phyloP scores from a whole-genome alignment of 2,888 invertebrate genomes.

The Laothoe populi region DNA sequence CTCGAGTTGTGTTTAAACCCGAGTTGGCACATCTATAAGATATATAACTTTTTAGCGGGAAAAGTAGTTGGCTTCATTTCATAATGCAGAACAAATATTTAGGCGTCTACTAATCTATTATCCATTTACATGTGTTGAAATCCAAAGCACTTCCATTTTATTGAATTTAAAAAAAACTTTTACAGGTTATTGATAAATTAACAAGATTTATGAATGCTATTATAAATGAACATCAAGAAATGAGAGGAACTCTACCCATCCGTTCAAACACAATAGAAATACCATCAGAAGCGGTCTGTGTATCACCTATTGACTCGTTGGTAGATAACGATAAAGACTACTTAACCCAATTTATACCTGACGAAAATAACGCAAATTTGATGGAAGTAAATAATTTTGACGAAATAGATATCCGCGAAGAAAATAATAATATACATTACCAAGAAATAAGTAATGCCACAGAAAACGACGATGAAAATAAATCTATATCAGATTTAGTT shows the following conservation, averaged over 20 bases:
- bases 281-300: not conserved
- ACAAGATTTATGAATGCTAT: slow-evolving; percentile 53
- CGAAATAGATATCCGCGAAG: slow-evolving; percentile 38
- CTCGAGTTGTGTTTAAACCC: no score
- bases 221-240: slow-evolving; percentile 46
- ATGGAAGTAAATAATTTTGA: slow-evolving; percentile 27
- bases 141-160: not conserved
- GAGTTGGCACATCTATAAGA: no score
- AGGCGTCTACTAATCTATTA: no score
- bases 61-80: no score
- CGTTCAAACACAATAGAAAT: not conserved
- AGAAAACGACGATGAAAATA: slow-evolving; percentile 34
- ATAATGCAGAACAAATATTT: no score
- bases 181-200: slow-evolving; percentile 68
- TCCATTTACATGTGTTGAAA: no score
- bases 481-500: slow-evolving; percentile 44
- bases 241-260: not conserved
- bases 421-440: not conserved
- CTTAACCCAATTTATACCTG: slow-evolving; percentile 30
- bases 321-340: slow-evolving; percentile 48
- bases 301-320: slow-evolving; percentile 52
- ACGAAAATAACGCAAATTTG: slow-evolving; percentile 2
- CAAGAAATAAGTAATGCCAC: not conserved
- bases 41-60: no score
- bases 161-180: not conserved